Percentiles rank a stretch among this genome's conserved stretches.
Evolutionary conservation across 92 coral and sea anemone genomes (phyloP).

Genomic region (Desmophyllum pertusum): DNA sequence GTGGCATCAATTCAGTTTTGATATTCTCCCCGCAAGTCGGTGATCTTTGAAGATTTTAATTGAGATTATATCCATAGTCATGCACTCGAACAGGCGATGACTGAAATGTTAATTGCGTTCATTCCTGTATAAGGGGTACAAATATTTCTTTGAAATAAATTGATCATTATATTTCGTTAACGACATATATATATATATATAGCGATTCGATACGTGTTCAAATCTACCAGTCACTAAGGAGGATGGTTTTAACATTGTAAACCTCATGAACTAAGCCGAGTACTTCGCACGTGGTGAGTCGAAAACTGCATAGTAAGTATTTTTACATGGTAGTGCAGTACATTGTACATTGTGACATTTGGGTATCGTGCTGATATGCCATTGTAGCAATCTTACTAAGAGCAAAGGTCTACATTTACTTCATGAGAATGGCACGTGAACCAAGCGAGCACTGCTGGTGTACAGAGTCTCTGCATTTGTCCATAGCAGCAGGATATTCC

Average conservation of each 20-base stretch:
- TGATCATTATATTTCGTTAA: neutral
- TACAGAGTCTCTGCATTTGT: neutral
- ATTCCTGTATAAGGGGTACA: neutral
- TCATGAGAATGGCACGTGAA: constrained; percentile 29
- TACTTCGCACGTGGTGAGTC: neutral
- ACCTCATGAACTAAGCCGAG: neutral
- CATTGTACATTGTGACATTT: neutral
- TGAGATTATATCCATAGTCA: neutral
- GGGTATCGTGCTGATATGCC: neutral
- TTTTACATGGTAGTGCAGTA: neutral
- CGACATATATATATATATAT: neutral
- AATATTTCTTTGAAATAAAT: neutral
- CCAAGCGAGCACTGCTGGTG: neutral
- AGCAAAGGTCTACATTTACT: constrained; percentile 17
- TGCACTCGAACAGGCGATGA: neutral
- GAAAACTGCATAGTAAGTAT: neutral
- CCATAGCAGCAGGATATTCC: constrained; percentile 12
- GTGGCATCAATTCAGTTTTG: too few relatives aligned
- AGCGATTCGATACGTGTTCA: neutral
- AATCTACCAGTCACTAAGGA: neutral
- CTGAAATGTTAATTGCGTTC: neutral
- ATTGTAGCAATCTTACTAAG: neutral
- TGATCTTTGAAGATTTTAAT: neutral
- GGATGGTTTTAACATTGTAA: neutral
- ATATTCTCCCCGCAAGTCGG: neutral